These are phyloP conservation scores for Cheilosia variabilis DNA, from an alignment of 2,888 invertebrate genomes.

Conservation along the genomic window DNA sequence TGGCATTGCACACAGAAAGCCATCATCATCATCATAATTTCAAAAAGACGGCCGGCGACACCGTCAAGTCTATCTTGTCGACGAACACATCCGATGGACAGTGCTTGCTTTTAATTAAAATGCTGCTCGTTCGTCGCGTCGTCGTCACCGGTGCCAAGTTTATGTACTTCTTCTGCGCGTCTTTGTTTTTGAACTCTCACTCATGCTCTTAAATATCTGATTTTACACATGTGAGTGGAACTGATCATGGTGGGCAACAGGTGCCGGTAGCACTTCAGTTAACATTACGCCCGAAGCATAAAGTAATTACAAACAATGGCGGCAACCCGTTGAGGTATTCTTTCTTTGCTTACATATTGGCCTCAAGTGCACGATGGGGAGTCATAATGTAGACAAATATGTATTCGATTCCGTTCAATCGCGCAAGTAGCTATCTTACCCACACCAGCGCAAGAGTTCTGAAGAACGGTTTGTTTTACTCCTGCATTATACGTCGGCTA, in stretches of 20 bases:
- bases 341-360: conserved; percentile 53
- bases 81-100: conserved; percentile 46
- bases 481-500: neutral
- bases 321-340: conserved; percentile 70
- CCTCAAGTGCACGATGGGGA: conserved; percentile 55
- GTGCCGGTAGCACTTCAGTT: conserved; percentile 75
- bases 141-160: conserved; percentile 63
- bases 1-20: conserved; percentile 80
- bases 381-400: conserved; percentile 37
- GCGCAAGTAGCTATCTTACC: conserved; percentile 15
- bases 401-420: conserved; percentile 45
- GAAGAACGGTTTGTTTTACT: neutral
- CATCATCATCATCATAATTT: conserved; percentile 48
- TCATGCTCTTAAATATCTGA: conserved; percentile 64
- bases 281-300: conserved; percentile 75
- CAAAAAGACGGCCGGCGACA: conserved; percentile 30
- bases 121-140: conserved; percentile 62
- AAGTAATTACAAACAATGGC: conserved; percentile 76
- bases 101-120: conserved; percentile 74
- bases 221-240: conserved; percentile 63
- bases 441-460: neutral
- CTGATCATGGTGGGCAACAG: conserved; percentile 69
- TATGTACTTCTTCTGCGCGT: conserved; percentile 49
- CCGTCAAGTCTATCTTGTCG: conserved; percentile 38
- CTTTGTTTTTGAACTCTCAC: conserved; percentile 29